These are phyloP conservation scores for Cetoscarus ocellatus DNA, from an alignment of 2,797 vertebrate species.

Conservation along the genomic window DNA sequence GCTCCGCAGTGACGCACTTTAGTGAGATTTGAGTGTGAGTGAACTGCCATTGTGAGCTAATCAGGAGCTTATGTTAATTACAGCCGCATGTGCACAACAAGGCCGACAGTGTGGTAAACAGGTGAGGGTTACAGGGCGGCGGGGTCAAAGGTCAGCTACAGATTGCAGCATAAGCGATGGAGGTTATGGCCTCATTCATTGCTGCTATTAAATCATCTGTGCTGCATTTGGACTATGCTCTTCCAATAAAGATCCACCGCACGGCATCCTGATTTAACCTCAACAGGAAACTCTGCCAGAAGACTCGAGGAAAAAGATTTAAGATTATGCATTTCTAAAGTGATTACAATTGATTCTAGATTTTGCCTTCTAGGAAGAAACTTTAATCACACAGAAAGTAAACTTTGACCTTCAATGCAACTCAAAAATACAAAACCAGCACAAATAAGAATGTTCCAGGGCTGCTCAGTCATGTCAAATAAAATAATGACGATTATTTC, in stretches of 20 bases:
- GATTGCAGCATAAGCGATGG: not conserved
- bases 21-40: not conserved
- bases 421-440: not conserved
- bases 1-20: not conserved
- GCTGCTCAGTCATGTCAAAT: too few species aligned
- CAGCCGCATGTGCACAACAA: not conserved
- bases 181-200: not conserved
- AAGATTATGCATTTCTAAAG: not conserved
- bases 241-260: not conserved
- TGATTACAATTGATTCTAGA: not conserved
- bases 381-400: not conserved
- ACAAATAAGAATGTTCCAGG: too few species aligned
- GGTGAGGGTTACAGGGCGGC: not conserved
- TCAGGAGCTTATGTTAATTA: not conserved
- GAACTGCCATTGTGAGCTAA: not conserved
- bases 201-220: not conserved
- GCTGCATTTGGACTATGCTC: not conserved
- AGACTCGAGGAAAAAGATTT: not conserved
- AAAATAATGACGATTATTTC: too few species aligned
- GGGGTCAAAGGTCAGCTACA: constrained; percentile 10
- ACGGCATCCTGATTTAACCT: not conserved
- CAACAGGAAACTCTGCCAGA: not conserved
- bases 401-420: not conserved
- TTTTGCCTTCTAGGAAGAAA: not conserved
- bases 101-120: not conserved